A percentile compares a stretch with the other conserved stretches of the same genome.
These are phyloP conservation scores for Sparus aurata DNA, from an alignment of 2,797 vertebrate species.

Conservation along the genomic window DNA sequence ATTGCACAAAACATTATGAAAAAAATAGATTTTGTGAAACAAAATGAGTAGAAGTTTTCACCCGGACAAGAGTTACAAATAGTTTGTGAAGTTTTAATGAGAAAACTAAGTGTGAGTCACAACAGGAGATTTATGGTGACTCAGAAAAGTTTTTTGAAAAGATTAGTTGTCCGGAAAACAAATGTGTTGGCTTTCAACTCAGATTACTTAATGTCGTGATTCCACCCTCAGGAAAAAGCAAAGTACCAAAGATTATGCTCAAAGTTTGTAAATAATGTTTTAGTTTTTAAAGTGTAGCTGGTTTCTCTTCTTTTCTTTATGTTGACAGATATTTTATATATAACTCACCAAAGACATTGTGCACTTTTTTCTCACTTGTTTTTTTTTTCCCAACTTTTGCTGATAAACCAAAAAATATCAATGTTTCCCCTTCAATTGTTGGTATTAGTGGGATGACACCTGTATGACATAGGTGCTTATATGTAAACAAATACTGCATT, in stretches of 20 bases:
- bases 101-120: conserved; percentile 1
- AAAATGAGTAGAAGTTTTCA: not conserved
- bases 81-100: not conserved
- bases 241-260: conserved; percentile 54
- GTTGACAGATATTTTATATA: conserved; percentile 44
- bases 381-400: not conserved
- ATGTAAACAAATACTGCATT: conserved; percentile 20
- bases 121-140: conserved; percentile 2
- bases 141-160: conserved; percentile 14
- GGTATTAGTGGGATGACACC: conserved; percentile 17
- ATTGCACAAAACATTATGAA: conserved; percentile 28
- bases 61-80: not conserved
- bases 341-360: conserved; percentile 51
- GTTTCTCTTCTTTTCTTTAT: conserved; percentile 32
- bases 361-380: conserved; percentile 25
- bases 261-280: conserved; percentile 58
- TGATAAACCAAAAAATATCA: conserved; percentile 38
- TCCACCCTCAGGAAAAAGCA: conserved; percentile 32
- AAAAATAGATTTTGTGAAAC: conserved; percentile 1
- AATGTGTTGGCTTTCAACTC: not conserved
- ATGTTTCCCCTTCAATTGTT: conserved; percentile 33
- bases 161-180: conserved; percentile 7
- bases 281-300: conserved; percentile 37
- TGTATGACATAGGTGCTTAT: conserved; percentile 1
- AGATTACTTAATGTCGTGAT: conserved; percentile 19